Conservation (phyloP, 1,140 invertebrate species). For the Drosophila elegans region DNA sequence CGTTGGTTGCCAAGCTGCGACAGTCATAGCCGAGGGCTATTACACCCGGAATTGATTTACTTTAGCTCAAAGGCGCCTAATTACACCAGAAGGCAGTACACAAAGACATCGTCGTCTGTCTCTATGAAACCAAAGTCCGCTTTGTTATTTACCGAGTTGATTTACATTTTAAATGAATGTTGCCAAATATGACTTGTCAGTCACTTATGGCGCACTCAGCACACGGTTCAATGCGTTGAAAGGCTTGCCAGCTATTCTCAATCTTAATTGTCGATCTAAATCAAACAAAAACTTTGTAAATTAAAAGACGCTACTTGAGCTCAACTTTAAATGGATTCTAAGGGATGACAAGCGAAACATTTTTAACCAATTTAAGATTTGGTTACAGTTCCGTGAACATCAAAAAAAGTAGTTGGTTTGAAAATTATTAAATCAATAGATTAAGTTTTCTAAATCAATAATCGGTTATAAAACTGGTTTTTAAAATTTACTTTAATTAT, state of each 20-base stretch:
- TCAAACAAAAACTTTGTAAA: neutral
- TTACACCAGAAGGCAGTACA: conserved; percentile 32
- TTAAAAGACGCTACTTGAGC: neutral
- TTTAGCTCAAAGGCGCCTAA: conserved; percentile 47
- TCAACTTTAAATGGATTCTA: neutral
- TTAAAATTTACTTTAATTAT: no score
- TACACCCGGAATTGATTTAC: conserved; percentile 59
- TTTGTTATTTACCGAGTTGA: conserved; percentile 32
- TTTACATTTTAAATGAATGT: conserved; percentile 43
- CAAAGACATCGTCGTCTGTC: neutral
- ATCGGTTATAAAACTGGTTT: no score
- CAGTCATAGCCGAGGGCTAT: conserved; percentile 53
- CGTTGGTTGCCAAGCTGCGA: conserved; percentile 43
- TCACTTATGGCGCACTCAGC: conserved; percentile 25
- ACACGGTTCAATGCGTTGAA: conserved; percentile 41
- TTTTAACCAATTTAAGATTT: no score
- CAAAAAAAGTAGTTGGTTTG: no score
- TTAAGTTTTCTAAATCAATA: no score
- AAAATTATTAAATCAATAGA: no score
- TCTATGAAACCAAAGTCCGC: conserved; percentile 14
- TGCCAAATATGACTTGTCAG: conserved; percentile 54
- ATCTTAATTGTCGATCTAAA: conserved; percentile 36
- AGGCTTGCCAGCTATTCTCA: conserved; percentile 25
- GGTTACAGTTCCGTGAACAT: no score
- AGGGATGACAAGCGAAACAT: no score